Percentiles rank a stretch among this genome's conserved stretches.
These are phyloP conservation scores for Columba guinea DNA, from an alignment of 2,797 vertebrate genomes.

Conservation along the genomic window DNA sequence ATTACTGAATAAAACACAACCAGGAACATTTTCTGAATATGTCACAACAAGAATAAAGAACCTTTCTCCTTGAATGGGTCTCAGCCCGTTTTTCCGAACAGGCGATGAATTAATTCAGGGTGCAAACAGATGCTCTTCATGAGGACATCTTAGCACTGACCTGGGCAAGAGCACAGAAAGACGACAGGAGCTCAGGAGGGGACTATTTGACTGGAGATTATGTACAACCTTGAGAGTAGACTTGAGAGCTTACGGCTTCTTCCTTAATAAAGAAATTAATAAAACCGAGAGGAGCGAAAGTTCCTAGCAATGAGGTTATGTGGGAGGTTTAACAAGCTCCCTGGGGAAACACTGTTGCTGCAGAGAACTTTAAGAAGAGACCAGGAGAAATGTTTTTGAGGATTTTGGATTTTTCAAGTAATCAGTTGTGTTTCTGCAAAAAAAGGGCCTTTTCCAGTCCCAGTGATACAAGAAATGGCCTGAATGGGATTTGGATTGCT, in stretches of 20 bases:
- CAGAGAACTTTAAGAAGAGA: background rate
- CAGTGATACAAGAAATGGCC: background rate
- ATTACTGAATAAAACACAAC: background rate
- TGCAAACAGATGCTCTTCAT: background rate
- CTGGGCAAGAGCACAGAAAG: background rate
- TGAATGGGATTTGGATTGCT: background rate
- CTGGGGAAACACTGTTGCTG: background rate
- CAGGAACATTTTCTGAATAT: background rate
- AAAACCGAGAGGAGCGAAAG: background rate
- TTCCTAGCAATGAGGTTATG: background rate
- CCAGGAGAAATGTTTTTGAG: background rate
- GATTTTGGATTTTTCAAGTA: background rate
- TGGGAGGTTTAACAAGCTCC: conserved; percentile 39
- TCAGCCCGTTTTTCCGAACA: background rate
- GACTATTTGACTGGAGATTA: background rate
- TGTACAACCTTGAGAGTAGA: background rate
- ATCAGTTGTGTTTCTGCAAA: background rate
- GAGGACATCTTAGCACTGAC: background rate
- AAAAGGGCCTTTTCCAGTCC: background rate
- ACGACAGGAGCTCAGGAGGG: background rate
- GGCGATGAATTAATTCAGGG: background rate
- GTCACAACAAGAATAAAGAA: background rate
- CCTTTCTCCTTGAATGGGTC: background rate
- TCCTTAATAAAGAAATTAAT: background rate
- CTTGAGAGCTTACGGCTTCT: background rate